Conservation (phyloP, 2,797 vertebrate genomes). For the Smutsia temminckii region DNA sequence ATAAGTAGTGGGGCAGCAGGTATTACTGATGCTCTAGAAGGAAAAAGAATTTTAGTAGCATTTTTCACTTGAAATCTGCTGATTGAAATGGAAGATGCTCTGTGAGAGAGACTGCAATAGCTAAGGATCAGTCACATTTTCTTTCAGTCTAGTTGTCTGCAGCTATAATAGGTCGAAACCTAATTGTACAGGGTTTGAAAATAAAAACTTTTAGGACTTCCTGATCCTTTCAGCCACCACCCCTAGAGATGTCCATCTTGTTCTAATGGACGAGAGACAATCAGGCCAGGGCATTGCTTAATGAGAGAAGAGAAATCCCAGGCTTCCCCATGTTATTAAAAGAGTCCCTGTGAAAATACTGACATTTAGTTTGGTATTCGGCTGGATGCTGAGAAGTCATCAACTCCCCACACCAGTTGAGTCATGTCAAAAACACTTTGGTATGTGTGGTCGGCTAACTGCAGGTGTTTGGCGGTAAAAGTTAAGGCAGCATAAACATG, state of each 20-base stretch:
- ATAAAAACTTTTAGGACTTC: not conserved
- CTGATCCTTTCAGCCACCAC: not conserved
- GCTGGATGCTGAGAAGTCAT: slow-evolving; percentile 15
- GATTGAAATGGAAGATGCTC: not conserved
- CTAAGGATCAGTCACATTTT: not conserved
- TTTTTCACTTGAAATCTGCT: not conserved
- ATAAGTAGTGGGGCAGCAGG: not conserved
- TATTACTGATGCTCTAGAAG: not conserved
- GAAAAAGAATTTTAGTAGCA: not conserved
- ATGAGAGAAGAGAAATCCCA: not conserved
- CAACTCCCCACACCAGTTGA: slow-evolving; percentile 39
- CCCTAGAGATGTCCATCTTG: not conserved
- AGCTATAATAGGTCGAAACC: not conserved
- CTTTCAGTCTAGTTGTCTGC: not conserved
- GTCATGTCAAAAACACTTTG: slow-evolving; percentile 51
- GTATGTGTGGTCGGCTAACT: slow-evolving; percentile 62
- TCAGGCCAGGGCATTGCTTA: not conserved
- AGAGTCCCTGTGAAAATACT: slow-evolving; percentile 38
- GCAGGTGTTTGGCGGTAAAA: slow-evolving; percentile 83
- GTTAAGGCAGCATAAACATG: slow-evolving; percentile 10
- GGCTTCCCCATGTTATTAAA: not conserved
- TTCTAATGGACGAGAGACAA: not conserved
- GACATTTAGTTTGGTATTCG: slow-evolving; percentile 45
- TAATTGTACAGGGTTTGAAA: not conserved
- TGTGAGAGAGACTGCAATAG: not conserved